These are phyloP conservation scores for Apamea anceps DNA, from an alignment of 2,888 invertebrate genomes.

Conservation along the genomic window DNA sequence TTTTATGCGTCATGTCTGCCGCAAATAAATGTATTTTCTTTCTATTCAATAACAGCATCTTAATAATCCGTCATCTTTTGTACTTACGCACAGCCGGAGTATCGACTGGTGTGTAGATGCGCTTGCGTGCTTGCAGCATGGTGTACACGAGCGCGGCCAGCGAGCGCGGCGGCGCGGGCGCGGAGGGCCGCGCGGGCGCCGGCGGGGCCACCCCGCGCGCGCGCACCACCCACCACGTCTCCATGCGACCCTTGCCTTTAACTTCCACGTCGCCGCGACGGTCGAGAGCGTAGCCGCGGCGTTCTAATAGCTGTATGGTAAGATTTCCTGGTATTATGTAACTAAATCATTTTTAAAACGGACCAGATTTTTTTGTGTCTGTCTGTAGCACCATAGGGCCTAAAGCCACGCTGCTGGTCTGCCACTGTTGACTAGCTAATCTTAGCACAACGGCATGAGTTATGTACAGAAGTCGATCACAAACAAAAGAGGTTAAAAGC, in stretches of 20 bases:
- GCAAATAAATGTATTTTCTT: too few species aligned
- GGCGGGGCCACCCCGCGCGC: constrained; percentile 90
- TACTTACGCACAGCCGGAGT: constrained; percentile 71
- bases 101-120: constrained; percentile 89
- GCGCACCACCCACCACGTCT: constrained; percentile 97
- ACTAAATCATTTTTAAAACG: neutral
- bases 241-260: constrained; percentile 98
- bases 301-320: constrained; percentile 92
- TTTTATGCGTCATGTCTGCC: too few species aligned
- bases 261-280: constrained; percentile 96
- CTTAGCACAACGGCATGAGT: neutral
- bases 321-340: neutral
- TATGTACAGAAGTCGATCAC: neutral
- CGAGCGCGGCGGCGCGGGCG: constrained; percentile 91
- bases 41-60: neutral
- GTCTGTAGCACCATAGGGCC: too few species aligned
- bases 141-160: constrained; percentile 97
- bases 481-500: neutral
- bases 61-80: neutral
- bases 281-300: constrained; percentile 93
- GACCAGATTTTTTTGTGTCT: too few species aligned
- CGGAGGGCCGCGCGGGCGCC: constrained; percentile 90
- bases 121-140: constrained; percentile 95
- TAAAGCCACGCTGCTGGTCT: neutral
- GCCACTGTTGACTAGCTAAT: too few species aligned